phyloP scores from a whole-genome alignment of 2,888 invertebrate genomes.

The Anodontia alba region DNA sequence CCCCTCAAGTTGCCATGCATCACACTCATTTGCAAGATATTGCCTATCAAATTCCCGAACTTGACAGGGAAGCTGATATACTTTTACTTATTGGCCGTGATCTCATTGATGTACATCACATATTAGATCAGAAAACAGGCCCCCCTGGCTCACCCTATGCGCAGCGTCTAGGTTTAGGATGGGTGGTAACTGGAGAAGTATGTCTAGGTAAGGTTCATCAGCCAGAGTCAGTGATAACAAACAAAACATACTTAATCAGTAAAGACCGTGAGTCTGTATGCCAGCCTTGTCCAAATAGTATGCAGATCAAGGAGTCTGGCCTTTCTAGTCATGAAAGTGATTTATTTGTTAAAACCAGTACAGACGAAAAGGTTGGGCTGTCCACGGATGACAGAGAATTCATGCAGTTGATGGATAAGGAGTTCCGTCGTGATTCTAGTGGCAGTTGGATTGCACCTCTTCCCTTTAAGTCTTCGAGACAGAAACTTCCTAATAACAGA shows the following conservation, averaged over 20 bases:
- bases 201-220: too few relatives aligned
- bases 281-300: too few relatives aligned
- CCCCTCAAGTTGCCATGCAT: constrained; percentile 22
- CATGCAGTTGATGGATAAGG: neutral
- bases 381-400: neutral
- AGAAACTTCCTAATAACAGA: neutral
- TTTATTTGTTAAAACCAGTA: neutral
- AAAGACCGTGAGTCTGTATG: too few relatives aligned
- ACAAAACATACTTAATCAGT: neutral
- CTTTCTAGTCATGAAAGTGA: neutral
- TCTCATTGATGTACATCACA: constrained; percentile 41
- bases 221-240: too few relatives aligned
- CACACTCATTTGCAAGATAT: constrained; percentile 24
- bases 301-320: neutral
- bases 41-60: constrained; percentile 22
- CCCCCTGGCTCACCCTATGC: constrained; percentile 38
- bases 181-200: constrained; percentile 32
- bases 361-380: neutral
- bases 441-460: neutral
- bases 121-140: constrained; percentile 37
- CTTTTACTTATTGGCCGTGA: constrained; percentile 50
- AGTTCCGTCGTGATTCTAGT: neutral
- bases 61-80: constrained; percentile 38
- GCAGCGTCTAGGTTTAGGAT: constrained; percentile 40
- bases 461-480: neutral